phyloP scores from a whole-genome alignment of 2,113 vertebrate species.

The Ceyx melanurus region DNA sequence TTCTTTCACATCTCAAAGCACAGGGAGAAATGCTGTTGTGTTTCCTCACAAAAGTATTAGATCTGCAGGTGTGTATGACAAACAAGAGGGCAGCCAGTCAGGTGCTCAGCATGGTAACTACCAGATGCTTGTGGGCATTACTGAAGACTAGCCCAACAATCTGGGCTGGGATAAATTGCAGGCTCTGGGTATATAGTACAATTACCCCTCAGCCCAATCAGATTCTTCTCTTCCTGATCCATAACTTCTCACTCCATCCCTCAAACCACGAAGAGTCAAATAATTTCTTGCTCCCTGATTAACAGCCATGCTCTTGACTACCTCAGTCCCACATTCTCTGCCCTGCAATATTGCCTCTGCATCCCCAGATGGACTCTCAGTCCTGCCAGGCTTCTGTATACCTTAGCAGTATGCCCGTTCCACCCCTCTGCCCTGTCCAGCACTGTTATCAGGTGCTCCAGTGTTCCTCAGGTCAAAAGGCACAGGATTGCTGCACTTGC shows the following conservation, averaged over 20 bases:
- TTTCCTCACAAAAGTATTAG: background rate
- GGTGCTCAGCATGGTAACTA: fast-evolving
- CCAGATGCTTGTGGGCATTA: background rate
- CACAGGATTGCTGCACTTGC: background rate
- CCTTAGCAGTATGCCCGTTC: too few relatives aligned
- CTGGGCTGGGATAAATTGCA: background rate
- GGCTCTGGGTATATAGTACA: background rate
- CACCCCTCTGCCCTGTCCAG: too few relatives aligned
- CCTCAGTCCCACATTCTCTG: too few relatives aligned
- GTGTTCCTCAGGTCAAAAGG: background rate
- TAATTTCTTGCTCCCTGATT: too few relatives aligned
- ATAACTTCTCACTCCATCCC: too few relatives aligned
- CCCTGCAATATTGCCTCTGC: too few relatives aligned
- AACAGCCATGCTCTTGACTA: too few relatives aligned
- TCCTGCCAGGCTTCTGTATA: too few relatives aligned
- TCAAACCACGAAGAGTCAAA: background rate
- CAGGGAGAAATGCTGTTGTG: background rate
- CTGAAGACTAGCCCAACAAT: background rate
- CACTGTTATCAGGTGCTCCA: too few relatives aligned
- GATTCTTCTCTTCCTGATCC: too few relatives aligned
- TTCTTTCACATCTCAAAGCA: background rate
- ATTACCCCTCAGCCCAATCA: background rate
- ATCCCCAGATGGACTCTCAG: too few relatives aligned
- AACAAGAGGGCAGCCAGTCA: background rate
- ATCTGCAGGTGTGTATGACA: background rate